Evolutionary conservation across 2,113 vertebrate species (phyloP).

Genomic region (Oryzias woworae): DNA sequence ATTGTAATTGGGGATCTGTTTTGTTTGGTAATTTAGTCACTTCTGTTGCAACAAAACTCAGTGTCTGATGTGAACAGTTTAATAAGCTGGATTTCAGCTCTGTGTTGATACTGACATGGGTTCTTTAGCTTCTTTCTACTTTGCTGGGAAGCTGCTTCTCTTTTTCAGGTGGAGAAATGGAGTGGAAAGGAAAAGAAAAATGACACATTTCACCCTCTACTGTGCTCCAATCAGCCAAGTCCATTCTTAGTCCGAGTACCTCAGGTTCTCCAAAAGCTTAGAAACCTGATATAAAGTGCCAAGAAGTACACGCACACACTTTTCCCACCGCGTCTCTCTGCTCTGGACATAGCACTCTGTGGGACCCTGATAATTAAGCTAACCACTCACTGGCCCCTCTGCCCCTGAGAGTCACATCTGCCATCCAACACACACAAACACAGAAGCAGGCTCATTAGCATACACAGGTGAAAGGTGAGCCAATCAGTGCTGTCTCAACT

Average conservation of each 20-base stretch:
- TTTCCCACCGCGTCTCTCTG: slow-evolving; percentile 18
- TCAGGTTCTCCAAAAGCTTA: slow-evolving; percentile 30
- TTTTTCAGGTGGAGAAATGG: not conserved
- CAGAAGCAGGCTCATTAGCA: slow-evolving; percentile 65
- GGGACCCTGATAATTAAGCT: slow-evolving; percentile 76
- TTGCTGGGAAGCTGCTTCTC: not conserved
- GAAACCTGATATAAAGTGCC: slow-evolving; percentile 6
- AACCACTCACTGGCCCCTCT: slow-evolving; percentile 64
- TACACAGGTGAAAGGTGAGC: slow-evolving; percentile 75
- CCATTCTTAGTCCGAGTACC: slow-evolving; percentile 4
- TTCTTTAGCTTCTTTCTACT: not conserved
- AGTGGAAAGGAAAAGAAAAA: slow-evolving; percentile 3
- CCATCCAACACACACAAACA: slow-evolving; percentile 8
- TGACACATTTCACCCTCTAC: slow-evolving; percentile 1
- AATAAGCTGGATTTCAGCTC: not conserved
- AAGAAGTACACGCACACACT: slow-evolving; percentile 26
- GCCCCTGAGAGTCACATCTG: slow-evolving; percentile 42
- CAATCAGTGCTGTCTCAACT: slow-evolving; percentile 65
- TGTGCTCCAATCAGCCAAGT: slow-evolving; percentile 1
- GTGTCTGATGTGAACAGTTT: not conserved
- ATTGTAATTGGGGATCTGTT: slow-evolving; percentile 13
- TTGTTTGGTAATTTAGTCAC: slow-evolving; percentile 2
- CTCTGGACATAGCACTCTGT: slow-evolving; percentile 58
- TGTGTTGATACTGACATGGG: not conserved
- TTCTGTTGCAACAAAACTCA: not conserved